A percentile compares a stretch with the other conserved stretches of the same genome.
Conservation (phyloP, 2,888 invertebrate genomes). For the Eumerus sabulonum region DNA sequence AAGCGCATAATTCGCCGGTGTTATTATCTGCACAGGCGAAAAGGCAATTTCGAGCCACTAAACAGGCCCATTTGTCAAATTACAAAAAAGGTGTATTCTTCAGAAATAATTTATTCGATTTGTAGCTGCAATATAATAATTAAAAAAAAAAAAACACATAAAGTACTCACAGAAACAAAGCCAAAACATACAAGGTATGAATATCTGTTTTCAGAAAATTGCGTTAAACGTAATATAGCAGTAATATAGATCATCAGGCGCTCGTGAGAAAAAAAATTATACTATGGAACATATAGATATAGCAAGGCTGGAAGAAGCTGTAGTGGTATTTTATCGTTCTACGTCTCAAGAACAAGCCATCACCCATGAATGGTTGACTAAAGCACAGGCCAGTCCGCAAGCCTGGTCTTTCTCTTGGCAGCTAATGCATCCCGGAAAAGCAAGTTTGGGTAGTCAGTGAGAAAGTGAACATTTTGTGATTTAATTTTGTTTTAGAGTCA, state of each 20-base stretch:
- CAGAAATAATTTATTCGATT: slow-evolving; percentile 34
- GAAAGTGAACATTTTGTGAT: neutral
- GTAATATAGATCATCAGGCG: slow-evolving; percentile 30
- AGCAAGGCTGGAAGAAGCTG: slow-evolving; percentile 77
- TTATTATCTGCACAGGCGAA: slow-evolving; percentile 17
- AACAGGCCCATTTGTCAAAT: slow-evolving; percentile 64
- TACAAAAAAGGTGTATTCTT: slow-evolving; percentile 66
- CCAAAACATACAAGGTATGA: neutral
- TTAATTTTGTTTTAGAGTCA: slow-evolving; percentile 81
- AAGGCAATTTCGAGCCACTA: slow-evolving; percentile 44
- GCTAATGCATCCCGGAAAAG: slow-evolving; percentile 89
- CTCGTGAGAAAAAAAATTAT: slow-evolving; percentile 33
- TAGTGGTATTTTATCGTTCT: slow-evolving; percentile 77
- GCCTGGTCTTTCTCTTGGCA: slow-evolving; percentile 97
- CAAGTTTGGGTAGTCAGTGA: slow-evolving; percentile 73
- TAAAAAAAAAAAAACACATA: slow-evolving; percentile 23
- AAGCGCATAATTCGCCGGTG: slow-evolving; percentile 37
- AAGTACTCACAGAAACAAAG: slow-evolving; percentile 9
- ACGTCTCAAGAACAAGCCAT: slow-evolving; percentile 84
- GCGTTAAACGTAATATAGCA: slow-evolving; percentile 16
- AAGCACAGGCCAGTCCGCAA: slow-evolving; percentile 90
- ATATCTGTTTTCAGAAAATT: slow-evolving; percentile 1
- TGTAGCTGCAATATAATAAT: slow-evolving; percentile 45
- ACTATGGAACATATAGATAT: slow-evolving; percentile 76
- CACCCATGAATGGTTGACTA: slow-evolving; percentile 91